Evolutionary conservation across 2,113 vertebrate species (phyloP), one percentile per base, ranked within the genome.

Genomic region (Podiceps cristatus): DNA sequence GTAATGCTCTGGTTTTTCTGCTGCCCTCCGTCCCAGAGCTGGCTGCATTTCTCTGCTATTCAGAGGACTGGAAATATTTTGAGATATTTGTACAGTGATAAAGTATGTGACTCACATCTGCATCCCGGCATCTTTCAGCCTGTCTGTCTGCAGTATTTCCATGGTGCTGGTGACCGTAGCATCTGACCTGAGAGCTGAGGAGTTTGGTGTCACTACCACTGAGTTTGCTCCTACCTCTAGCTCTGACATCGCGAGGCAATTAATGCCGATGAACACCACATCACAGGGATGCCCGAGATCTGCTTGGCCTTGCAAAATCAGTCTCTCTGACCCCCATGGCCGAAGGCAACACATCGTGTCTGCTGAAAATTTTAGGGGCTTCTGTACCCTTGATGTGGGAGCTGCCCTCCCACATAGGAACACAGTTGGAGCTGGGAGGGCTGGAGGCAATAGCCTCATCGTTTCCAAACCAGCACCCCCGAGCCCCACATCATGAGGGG

Each of bases 381-480:
- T 80, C 47, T 67, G 33, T 10, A 29, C 5, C 16, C 17, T 7
- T 45, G 59, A 28, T 3, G 1, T 37, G 31, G 4, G 15, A 66
- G 22, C 24, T 53, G 47, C 71, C 82, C 3, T 79, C 28, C 18
- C 18, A 2, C 0, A 1, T 20, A 25, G 49, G 16, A 59, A 9
- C 7, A 2, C 4, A 45, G 8, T 7, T 52, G 33, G 17, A 44
- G 33, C 28, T 60, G 23, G 28, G 40, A 40, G 16, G 5, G 2
- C 3, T 40, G 52, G 9, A 25, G 33, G 7, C 18, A 19, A 19
- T 16, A 52, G 18, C 53, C 33, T 35, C 0, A 0, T 18, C 3
- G 0, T 49, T 89, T 45, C 77, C 62, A 23, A 18, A 53, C 29
- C 27, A 64, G 68, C 29, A 37, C 9, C 45, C 20, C 8, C 68